Base-by-base conservation (phyloP, 2,797 vertebrate species). In the Ibycter americanus region DNA sequence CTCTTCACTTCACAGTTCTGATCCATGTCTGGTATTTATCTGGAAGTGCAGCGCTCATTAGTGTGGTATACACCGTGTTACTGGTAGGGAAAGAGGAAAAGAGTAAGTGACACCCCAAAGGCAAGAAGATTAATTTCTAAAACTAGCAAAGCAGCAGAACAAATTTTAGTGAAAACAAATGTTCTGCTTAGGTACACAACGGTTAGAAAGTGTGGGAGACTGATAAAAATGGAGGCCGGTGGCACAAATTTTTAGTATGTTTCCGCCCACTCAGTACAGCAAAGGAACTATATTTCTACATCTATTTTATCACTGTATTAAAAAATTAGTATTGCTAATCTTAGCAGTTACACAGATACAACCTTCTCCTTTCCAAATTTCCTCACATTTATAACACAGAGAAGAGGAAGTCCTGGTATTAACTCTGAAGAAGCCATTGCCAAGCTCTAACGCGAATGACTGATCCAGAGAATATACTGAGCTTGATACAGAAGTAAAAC, bases 31-130 rank as follows among this genome's bases (percentile, higher is more conserved):
- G 97, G 92, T 98, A 98, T 23, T 96, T 96, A 7, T 97, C 87
- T 1, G 98, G 98, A 34, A 29, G 42, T 0, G 98, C 97, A 8
- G 98, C 98, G 0, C 98, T 98, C 98, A 98, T 98, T 5, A 98
- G 96, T 3, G 98, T 98, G 32, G 98, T 98, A 63, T 98, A 98
- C 65, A 98, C 22, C 1, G 98, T 98, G 34, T 77, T 40, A 54
- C 98, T 98, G 68, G 40, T 15, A 83, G 22, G 42, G 23, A 67
- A 94, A 96, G 32, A 95, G 72, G 8, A 27, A 23, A 26, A 55
- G 22, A 44, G 11, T 15, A 14, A 91, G 63, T 12, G 23, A 56
- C 78, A 31, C 12, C 6, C 7, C 21, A 15, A 55, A 58, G 38
- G 52, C 20, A 56, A 16, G 12, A 40, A 14, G 3, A 46, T 32